Conservation (phyloP, 2,113 vertebrate genomes). For the Gymnarchus niloticus region DNA sequence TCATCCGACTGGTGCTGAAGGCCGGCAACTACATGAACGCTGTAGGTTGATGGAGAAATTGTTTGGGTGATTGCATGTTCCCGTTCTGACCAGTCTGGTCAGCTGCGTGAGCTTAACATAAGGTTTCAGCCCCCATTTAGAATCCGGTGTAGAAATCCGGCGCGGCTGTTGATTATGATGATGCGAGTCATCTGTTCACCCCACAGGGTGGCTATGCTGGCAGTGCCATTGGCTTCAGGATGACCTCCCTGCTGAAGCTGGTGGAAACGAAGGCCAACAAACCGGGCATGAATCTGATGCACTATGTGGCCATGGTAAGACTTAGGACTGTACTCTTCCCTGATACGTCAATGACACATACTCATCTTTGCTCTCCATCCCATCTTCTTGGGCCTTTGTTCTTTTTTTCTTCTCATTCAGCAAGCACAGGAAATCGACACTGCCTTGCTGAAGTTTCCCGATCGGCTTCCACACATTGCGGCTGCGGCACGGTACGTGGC, state of each 20-base stretch:
- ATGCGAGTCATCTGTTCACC: neutral
- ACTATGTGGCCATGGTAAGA: slow-evolving; percentile 69
- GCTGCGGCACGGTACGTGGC: slow-evolving; percentile 53
- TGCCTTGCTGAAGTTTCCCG: slow-evolving; percentile 54
- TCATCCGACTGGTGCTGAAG: slow-evolving; percentile 71
- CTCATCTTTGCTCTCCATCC: neutral
- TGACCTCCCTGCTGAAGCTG: slow-evolving; percentile 66
- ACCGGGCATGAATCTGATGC: slow-evolving; percentile 72
- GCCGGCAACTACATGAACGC: slow-evolving; percentile 76
- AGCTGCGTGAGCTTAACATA: neutral
- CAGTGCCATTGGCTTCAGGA: slow-evolving; percentile 65
- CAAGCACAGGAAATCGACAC: slow-evolving; percentile 61
- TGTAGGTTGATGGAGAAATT: slow-evolving; percentile 49
- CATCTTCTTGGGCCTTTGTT: neutral
- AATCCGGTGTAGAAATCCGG: too few species aligned
- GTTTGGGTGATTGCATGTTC: neutral
- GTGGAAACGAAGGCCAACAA: slow-evolving; percentile 74
- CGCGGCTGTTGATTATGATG: neutral
- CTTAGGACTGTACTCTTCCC: neutral
- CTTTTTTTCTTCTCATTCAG: slow-evolving; percentile 37
- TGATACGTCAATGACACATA: neutral
- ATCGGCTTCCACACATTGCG: slow-evolving; percentile 55
- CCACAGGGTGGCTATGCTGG: slow-evolving; percentile 65
- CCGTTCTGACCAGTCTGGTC: neutral
- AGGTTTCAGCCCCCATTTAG: too few species aligned